Evolutionary conservation across 2,113 vertebrate species (phyloP), one percentile per base, ranked within the genome.

Genomic region (Cephalopholis sonnerati): DNA sequence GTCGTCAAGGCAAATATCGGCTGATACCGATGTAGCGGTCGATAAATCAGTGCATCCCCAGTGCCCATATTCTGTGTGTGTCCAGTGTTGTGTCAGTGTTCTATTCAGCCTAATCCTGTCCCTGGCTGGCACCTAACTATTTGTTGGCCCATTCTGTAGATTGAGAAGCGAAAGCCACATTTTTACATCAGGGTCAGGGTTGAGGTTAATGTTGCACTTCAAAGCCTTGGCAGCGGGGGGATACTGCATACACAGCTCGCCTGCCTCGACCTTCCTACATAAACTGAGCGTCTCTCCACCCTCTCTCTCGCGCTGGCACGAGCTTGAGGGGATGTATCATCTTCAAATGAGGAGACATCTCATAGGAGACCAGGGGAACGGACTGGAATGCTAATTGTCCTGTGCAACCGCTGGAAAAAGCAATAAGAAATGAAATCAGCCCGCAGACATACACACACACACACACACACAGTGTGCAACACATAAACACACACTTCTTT

Each of bases 331-430:
- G 76, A 83, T 87, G 82, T 85, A 89, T 90, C 86, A 87, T 92
- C 87, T 87, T 89, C 82, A 89, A 87, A 91, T 86, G 76, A 85
- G 89, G 82, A 89, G 83, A 87, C 82, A 75, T 91, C 74, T 90
- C 82, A 87, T 79, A 74, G 87, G 78, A 90, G 82, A 77, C 64
- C 53, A 25, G 54, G 61, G 74, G 68, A 88, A 69, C 36, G 24
- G 70, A 79, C 67, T 39, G 68, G 87, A 91, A 93, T 90, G 81
- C 76, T 84, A 91, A 93, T 91, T 90, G 72, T 85, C 53, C 73
- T 61, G 66, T 63, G 67, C 67, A 84, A 85, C 67, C 18, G 36
- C 81, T 87, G 77, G 58, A 88, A 86, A 77, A 81, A 66, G 75
- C 75, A 85, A 87, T 70, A 86, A 81, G 67, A 70, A 87, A 76